A percentile compares a stretch with the other conserved stretches of the same genome.
phyloP scores from a whole-genome alignment of 2,113 vertebrate species.

The Gymnocephalus cernua region DNA sequence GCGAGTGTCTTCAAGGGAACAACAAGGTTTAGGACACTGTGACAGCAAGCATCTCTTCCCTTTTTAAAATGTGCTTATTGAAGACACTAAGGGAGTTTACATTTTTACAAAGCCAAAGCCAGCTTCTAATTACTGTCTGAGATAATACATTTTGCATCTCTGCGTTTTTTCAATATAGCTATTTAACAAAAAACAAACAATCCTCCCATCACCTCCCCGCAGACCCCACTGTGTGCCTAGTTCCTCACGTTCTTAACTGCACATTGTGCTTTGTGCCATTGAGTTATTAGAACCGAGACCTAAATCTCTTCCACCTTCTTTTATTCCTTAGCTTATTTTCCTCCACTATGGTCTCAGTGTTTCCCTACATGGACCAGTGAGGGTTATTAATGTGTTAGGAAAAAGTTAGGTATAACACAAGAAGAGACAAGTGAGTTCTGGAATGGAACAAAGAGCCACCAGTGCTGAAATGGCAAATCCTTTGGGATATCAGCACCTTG shows the following conservation, averaged over 20 bases:
- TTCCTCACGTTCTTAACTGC: neutral
- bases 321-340: neutral
- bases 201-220: neutral
- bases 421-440: neutral
- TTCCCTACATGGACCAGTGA: constrained; percentile 3
- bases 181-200: neutral
- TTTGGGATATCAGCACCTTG: neutral
- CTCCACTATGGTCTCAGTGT: neutral
- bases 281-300: neutral
- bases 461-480: constrained; percentile 9
- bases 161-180: neutral
- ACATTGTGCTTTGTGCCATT: neutral
- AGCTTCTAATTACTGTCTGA: neutral
- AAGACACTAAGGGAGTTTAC: neutral
- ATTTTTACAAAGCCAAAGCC: too few relatives aligned
- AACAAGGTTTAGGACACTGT: neutral
- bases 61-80: neutral
- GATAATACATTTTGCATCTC: neutral
- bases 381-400: constrained; percentile 1
- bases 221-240: neutral
- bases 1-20: too few relatives aligned
- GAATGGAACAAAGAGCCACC: neutral
- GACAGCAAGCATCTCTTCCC: neutral
- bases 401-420: neutral
- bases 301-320: neutral